These are phyloP conservation scores for Oeneis ivallda DNA, from an alignment of 2,888 invertebrate species.

Conservation along the genomic window DNA sequence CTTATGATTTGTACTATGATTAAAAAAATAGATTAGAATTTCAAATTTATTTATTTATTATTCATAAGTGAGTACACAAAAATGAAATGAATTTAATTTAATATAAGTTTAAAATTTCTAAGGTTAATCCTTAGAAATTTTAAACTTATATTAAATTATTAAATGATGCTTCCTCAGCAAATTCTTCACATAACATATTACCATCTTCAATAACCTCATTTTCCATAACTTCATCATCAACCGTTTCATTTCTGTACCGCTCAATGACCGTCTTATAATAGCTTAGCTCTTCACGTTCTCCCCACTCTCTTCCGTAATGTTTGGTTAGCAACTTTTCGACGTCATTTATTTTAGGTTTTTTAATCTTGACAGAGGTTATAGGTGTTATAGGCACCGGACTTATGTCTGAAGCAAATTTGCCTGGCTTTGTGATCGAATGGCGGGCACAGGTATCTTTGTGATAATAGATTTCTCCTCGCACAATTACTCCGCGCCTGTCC, in stretches of 20 bases:
- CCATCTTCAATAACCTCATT: constrained; percentile 1
- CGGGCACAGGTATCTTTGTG: constrained; percentile 13
- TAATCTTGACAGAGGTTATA: neutral
- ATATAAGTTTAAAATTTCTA: no score
- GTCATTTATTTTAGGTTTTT: constrained; percentile 25
- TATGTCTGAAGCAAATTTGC: neutral
- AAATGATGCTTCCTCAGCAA: constrained; percentile 9
- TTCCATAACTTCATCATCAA: constrained; percentile 12
- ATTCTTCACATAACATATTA: constrained; percentile 20
- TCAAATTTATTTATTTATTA: no score
- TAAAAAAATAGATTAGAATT: no score
- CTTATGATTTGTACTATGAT: no score
- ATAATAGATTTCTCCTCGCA: constrained; percentile 23
- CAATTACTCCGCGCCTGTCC: constrained; percentile 23
- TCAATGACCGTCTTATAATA: constrained; percentile 24
- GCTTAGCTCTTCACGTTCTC: constrained; percentile 19
- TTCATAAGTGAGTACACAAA: no score
- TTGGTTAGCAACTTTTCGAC: constrained; percentile 22
- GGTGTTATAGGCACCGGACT: neutral
- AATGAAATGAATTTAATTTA: no score
- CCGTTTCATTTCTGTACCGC: constrained; percentile 13
- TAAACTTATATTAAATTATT: no score
- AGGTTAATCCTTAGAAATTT: no score
- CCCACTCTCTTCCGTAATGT: constrained; percentile 23
- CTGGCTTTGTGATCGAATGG: neutral